Evolutionary conservation across 2,888 invertebrate genomes (phyloP).

Genomic region (Himalopsyche anomala): DNA sequence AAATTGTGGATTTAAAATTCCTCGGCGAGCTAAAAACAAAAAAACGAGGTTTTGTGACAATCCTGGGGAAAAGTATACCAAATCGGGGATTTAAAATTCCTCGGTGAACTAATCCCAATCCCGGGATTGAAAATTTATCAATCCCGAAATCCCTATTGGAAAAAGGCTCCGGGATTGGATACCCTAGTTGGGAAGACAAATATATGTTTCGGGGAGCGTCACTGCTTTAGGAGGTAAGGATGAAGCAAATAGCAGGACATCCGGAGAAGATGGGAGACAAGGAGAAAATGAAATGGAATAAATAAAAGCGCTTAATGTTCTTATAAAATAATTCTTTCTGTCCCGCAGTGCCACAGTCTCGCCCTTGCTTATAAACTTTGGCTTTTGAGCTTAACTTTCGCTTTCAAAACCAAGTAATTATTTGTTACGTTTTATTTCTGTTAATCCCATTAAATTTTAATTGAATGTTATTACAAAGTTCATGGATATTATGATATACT

Average conservation of each 20-base stretch:
- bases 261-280: constrained; percentile 47
- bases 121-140: too few relatives aligned
- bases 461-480: constrained; percentile 19
- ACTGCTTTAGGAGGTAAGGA: constrained; percentile 23
- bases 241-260: constrained; percentile 52
- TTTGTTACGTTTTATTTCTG: constrained; percentile 6
- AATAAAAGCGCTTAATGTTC: constrained; percentile 62
- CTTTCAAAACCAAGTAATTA: constrained; percentile 31
- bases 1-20: too few relatives aligned
- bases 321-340: constrained; percentile 60
- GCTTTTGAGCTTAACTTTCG: constrained; percentile 28
- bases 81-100: too few relatives aligned
- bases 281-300: constrained; percentile 61
- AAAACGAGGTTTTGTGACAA: too few relatives aligned
- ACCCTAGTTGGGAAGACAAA: too few relatives aligned
- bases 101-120: too few relatives aligned
- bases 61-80: too few relatives aligned
- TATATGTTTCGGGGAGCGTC: background rate
- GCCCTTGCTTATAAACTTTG: constrained; percentile 14
- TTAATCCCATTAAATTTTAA: constrained; percentile 9
- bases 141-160: too few relatives aligned
- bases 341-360: constrained; percentile 26
- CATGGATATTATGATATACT: background rate
- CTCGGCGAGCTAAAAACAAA: too few relatives aligned
- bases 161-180: too few relatives aligned